Percentiles rank a stretch among this genome's conserved stretches.
phyloP scores from a whole-genome alignment of 64 coral and sea anemone genomes.

The Porites australiensis region DNA sequence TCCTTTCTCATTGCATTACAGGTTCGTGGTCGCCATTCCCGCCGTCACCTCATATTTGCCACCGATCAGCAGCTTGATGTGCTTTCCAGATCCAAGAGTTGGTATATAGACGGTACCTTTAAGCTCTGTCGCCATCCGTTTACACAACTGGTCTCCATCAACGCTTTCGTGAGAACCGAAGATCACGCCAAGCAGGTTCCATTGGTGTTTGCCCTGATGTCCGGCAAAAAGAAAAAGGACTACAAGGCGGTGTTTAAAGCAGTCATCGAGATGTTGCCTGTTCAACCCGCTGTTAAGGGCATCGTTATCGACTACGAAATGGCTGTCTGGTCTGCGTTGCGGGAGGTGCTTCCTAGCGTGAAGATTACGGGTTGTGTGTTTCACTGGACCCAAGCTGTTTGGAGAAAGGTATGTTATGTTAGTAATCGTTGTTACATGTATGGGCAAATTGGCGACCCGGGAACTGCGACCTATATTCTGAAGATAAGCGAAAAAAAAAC shows the following conservation, averaged over 20 bases:
- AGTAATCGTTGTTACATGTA: no score
- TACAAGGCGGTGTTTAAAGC: not conserved
- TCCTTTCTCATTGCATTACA: no score
- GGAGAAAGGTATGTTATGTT: constrained; percentile 18
- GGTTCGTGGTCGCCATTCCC: no score
- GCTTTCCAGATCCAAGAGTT: not conserved
- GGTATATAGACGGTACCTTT: constrained; percentile 42
- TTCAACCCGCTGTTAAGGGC: no score
- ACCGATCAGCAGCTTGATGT: not conserved
- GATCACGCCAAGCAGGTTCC: constrained; percentile 5
- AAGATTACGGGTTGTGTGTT: constrained; percentile 2
- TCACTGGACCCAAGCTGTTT: constrained; percentile 34
- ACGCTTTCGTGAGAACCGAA: constrained; percentile 2
- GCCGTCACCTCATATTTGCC: constrained; percentile 33
- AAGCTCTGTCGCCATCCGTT: constrained; percentile 20
- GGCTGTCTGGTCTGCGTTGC: not conserved
- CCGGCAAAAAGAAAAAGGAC: constrained; percentile 6
- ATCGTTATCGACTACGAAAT: not conserved
- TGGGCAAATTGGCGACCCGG: no score
- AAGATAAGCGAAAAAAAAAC: no score
- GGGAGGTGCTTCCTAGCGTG: not conserved
- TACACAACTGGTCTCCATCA: constrained; percentile 18
- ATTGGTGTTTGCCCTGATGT: constrained; percentile 31
- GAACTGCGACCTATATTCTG: no score
- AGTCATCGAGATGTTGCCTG: not conserved